Evolutionary conservation across 1,140 invertebrate species (phyloP), one percentile per base, ranked within the genome.

Genomic region (Drosophila ercepeae): DNA sequence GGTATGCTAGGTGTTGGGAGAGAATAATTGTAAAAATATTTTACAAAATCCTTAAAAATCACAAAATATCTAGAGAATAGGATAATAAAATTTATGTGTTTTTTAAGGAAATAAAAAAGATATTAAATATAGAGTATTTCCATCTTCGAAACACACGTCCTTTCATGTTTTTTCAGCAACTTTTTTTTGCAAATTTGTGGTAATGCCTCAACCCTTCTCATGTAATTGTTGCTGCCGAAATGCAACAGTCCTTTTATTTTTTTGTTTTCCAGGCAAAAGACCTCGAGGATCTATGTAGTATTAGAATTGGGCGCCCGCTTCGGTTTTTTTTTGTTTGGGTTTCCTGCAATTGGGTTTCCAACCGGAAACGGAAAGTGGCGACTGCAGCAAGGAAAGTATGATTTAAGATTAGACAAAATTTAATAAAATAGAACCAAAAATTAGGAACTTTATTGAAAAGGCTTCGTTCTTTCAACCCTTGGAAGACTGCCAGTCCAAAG

Each of bases 291-390:
- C 39, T 61, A 39, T 21, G 70, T 60, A 51, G 55, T 67, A 55
- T 78, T 78, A 71, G 78, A 83, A 82, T 76, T 57, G 45, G 49
- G n/a, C n/a, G n/a, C n/a, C n/a, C n/a, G n/a, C n/a, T n/a, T n/a
- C n/a, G n/a, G 45, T 65, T 48, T n/a, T 69, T 42, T 52, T 69
- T 55, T 48, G 32, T 46, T 68, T n/a, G 32, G 50, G 74, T 49
- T 77, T 82, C 74, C 73, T 69, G 73, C 49, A 70, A 77, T 65
- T n/a, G n/a, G n/a, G n/a, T n/a, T n/a, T 83, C 55, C 64, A 78
- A 83, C 74, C 78, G 78, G 78, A 83, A 83, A 59, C 72, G 63
- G 58, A 69, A 70, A 82, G 69, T 83, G 78, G 74, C 52, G 61
- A 52, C 69, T 79, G 34, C 73, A 71, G n/a, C n/a, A n/a, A n/a